Evolutionary conservation across 2,888 invertebrate genomes (phyloP).

Genomic region (Teinopalpus imperialis): DNA sequence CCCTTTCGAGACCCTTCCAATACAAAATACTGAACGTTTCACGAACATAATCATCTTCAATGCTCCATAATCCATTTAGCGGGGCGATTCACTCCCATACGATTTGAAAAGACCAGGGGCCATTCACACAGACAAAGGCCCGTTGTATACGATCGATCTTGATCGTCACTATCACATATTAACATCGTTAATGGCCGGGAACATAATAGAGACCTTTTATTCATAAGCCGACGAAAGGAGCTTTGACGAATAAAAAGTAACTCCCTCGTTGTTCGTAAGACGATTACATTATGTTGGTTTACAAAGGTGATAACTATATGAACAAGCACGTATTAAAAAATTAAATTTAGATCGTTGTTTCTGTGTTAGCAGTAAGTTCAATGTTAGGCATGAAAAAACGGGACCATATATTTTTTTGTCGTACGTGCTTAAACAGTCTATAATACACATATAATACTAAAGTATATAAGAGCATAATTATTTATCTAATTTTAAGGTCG

Average conservation of each 20-base stretch:
- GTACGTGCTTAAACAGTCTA: no score
- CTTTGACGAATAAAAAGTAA: constrained; percentile 45
- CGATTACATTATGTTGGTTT: constrained; percentile 14
- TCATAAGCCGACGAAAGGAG: constrained; percentile 51
- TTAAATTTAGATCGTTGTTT: constrained; percentile 4
- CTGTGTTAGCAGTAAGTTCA: background rate
- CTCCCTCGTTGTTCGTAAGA: constrained; percentile 18
- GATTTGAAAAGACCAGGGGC: constrained; percentile 33
- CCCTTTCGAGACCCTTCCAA: constrained; percentile 7
- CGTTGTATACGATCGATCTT: constrained; percentile 56
- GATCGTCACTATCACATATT: constrained; percentile 64
- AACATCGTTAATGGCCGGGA: constrained; percentile 70
- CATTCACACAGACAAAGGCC: constrained; percentile 36
- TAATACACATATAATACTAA: no score
- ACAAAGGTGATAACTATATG: constrained; percentile 12
- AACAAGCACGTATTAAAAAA: background rate
- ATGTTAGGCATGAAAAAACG: no score
- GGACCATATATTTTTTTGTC: no score
- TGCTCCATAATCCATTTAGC: constrained; percentile 30
- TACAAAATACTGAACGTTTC: constrained; percentile 18
- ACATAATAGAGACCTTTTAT: constrained; percentile 58
- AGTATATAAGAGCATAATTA: no score
- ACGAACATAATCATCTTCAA: constrained; percentile 25
- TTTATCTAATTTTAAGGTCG: no score
- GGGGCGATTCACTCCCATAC: constrained; percentile 34